Evolutionary conservation across 1,140 invertebrate genomes (phyloP).

Genomic region (Diabrotica undecimpunctata): DNA sequence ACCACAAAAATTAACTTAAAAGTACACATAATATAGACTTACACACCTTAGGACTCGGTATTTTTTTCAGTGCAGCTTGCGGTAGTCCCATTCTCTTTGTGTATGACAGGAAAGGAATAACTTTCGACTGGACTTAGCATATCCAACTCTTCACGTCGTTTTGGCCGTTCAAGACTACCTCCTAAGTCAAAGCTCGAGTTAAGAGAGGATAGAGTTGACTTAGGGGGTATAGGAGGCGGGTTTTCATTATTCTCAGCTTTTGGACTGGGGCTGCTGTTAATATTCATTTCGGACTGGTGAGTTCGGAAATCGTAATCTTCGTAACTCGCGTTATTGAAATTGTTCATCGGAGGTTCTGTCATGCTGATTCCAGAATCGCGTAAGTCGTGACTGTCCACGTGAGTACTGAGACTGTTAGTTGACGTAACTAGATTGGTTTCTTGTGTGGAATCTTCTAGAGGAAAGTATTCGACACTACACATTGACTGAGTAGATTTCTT

Average conservation of each 20-base stretch:
- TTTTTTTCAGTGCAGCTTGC: constrained; percentile 7
- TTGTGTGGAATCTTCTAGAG: constrained; percentile 24
- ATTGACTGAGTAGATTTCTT: constrained; percentile 50
- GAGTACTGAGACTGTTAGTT: constrained; percentile 36
- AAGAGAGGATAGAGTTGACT: constrained; percentile 35
- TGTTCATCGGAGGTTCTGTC: constrained; percentile 50
- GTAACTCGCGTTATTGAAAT: constrained; percentile 56
- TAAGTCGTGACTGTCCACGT: constrained; percentile 47
- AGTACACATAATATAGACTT: constrained; percentile 4
- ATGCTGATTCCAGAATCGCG: constrained; percentile 57
- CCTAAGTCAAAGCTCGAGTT: constrained; percentile 33
- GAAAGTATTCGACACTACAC: constrained; percentile 40
- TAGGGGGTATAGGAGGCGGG: constrained; percentile 58
- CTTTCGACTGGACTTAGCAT: constrained; percentile 26
- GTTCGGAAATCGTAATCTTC: constrained; percentile 55
- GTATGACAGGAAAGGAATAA: constrained; percentile 29
- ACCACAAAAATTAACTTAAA: background rate
- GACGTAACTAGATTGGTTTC: constrained; percentile 47
- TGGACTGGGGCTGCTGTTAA: constrained; percentile 44
- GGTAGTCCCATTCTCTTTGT: constrained; percentile 17
- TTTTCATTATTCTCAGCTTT: constrained; percentile 45
- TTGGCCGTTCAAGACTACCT: constrained; percentile 31
- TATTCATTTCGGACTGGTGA: constrained; percentile 48
- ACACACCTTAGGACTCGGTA: constrained; percentile 4
- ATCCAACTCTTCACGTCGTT: constrained; percentile 22